Conservation (phyloP, 2,113 vertebrate species). For the Machaerirhynchus nigripectus region DNA sequence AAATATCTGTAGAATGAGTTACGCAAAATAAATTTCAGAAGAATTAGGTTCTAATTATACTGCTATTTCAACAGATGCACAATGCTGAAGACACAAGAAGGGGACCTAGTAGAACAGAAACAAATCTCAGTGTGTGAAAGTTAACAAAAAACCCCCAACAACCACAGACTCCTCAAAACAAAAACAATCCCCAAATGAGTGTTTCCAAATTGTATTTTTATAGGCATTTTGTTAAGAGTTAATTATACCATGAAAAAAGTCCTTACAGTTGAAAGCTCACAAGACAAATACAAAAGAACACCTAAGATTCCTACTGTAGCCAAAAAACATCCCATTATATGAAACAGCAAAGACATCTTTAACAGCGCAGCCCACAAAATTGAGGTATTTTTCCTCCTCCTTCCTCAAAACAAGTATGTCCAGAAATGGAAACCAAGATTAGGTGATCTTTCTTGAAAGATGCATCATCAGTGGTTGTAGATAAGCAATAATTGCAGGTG, state of each 20-base stretch:
- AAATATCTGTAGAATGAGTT: background rate
- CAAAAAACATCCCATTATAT: rapidly evolving
- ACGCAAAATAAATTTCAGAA: background rate
- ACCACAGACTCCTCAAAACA: background rate
- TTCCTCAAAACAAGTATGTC: background rate
- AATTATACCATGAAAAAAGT: background rate
- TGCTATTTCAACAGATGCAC: background rate
- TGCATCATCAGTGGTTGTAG: background rate
- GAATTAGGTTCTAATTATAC: background rate
- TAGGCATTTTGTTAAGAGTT: background rate
- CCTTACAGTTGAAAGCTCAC: background rate
- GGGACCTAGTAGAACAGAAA: background rate
- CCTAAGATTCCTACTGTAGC: background rate
- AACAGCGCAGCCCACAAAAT: background rate
- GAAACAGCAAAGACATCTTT: background rate
- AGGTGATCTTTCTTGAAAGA: background rate
- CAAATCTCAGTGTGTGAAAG: background rate
- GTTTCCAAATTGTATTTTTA: background rate
- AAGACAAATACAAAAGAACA: background rate
- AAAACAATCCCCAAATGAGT: background rate
- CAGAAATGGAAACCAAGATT: background rate
- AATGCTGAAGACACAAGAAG: background rate
- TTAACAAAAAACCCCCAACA: background rate
- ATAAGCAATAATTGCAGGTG: background rate
- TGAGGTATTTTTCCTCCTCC: background rate